Evolutionary conservation across 1,140 invertebrate genomes (phyloP).

Genomic region (Parasteatoda tepidariorum): DNA sequence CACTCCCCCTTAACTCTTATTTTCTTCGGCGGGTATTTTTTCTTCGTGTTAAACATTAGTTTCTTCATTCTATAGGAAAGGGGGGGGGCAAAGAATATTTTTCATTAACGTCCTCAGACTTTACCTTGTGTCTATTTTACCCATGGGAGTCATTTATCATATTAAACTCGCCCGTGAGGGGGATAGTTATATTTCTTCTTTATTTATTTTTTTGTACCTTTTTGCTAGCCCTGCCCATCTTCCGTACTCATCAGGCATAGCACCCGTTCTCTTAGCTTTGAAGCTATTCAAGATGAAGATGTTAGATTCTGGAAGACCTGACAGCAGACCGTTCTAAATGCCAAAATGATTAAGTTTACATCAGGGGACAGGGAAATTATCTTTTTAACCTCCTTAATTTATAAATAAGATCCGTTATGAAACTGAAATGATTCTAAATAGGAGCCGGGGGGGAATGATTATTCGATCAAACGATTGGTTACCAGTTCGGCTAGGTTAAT

Average conservation of each 20-base stretch:
- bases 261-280: background rate
- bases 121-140: slow-evolving; percentile 48
- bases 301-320: background rate
- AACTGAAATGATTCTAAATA: too few relatives aligned
- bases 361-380: too few relatives aligned
- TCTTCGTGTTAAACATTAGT: slow-evolving; percentile 50
- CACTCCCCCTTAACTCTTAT: background rate
- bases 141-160: slow-evolving; percentile 53
- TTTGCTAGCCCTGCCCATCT: background rate
- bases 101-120: slow-evolving; percentile 52
- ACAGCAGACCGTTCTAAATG: background rate
- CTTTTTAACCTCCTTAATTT: too few relatives aligned
- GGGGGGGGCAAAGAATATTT: slow-evolving; percentile 55
- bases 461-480: too few relatives aligned
- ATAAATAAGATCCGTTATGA: too few relatives aligned
- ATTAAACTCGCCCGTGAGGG: slow-evolving; percentile 54
- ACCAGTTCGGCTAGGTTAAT: too few relatives aligned
- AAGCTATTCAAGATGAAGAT: background rate
- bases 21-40: slow-evolving; percentile 9
- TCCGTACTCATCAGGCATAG: background rate
- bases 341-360: background rate
- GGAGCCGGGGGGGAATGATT: too few relatives aligned
- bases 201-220: background rate
- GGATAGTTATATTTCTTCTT: slow-evolving; percentile 47
- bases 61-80: slow-evolving; percentile 43